Conservation (phyloP, 2,113 vertebrate genomes). For the Corynorhinus townsendii region DNA sequence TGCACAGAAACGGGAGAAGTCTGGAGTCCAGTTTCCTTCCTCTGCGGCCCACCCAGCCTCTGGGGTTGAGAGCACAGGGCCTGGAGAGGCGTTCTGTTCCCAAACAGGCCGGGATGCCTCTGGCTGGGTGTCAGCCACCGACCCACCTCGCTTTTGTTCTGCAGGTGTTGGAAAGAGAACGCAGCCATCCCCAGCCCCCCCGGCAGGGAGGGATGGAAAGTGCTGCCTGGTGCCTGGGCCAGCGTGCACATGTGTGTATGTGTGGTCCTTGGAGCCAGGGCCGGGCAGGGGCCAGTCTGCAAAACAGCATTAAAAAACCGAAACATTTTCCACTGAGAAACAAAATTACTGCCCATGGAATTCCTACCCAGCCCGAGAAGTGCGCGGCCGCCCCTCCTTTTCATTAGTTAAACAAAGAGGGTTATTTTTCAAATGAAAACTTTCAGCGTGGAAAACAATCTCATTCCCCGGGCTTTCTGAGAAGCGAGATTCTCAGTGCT, state of each 20-base stretch:
- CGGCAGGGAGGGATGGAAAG: conserved; percentile 53
- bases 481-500: conserved; percentile 33
- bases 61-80: not conserved
- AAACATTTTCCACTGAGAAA: conserved; percentile 74
- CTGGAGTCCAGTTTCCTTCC: conserved; percentile 22
- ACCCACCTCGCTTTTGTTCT: conserved; percentile 54
- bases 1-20: conserved; percentile 16
- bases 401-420: conserved; percentile 74
- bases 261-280: conserved; percentile 69
- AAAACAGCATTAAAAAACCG: conserved; percentile 63
- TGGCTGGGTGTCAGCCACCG: conserved; percentile 39
- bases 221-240: not conserved
- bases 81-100: conserved; percentile 20
- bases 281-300: conserved; percentile 53
- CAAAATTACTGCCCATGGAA: conserved; percentile 67
- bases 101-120: conserved; percentile 7
- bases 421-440: conserved; percentile 73
- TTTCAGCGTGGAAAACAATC: conserved; percentile 66
- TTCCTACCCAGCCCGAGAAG: conserved; percentile 60
- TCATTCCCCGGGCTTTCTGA: conserved; percentile 53
- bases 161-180: conserved; percentile 61
- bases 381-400: conserved; percentile 58
- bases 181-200: conserved; percentile 17
- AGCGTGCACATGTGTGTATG: conserved; percentile 45
- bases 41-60: conserved; percentile 55